Conservation (phyloP, 37 sponge, comb jelly and placozoan species). For the Agelas oroides region DNA sequence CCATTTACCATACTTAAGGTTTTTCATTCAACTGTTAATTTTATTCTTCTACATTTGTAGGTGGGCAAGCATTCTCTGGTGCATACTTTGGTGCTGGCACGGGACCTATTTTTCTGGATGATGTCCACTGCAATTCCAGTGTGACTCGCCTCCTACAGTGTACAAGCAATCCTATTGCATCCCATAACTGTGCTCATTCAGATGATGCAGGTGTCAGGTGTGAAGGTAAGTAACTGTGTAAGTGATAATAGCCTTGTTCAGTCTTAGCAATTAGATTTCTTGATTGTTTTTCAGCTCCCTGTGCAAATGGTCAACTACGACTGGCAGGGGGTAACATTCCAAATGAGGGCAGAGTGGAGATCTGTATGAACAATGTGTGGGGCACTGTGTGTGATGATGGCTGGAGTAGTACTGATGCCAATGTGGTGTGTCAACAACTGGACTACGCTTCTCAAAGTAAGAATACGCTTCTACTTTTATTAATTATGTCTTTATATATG, state of each 20-base stretch:
- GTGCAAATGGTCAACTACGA: conserved; percentile 11
- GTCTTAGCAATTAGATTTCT: too few relatives aligned
- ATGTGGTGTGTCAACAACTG: conserved; percentile 8
- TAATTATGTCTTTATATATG: too few relatives aligned
- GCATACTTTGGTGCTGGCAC: conserved; percentile 24
- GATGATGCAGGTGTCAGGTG: conserved; percentile 20
- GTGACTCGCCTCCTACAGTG: background rate
- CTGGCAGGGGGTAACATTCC: conserved; percentile 16
- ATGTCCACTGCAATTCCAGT: conserved; percentile 6
- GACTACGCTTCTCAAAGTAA: conserved; percentile 1
- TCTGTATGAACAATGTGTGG: conserved; percentile 31
- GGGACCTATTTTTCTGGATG: conserved; percentile 10
- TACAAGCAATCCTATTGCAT: conserved; percentile 4
- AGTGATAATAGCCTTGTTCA: too few relatives aligned
- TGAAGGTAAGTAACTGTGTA: background rate
- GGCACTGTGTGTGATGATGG: conserved; percentile 26
- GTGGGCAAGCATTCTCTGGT: conserved; percentile 3
- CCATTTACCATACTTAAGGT: background rate
- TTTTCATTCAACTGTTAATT: too few relatives aligned
- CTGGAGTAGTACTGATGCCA: conserved; percentile 14
- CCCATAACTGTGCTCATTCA: conserved; percentile 5
- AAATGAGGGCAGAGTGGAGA: conserved; percentile 27
- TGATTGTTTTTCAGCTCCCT: background rate
- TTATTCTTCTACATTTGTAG: background rate
- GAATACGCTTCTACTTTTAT: too few relatives aligned